phyloP scores from a whole-genome alignment of 2,113 vertebrate species.

The Larimichthys crocea region DNA sequence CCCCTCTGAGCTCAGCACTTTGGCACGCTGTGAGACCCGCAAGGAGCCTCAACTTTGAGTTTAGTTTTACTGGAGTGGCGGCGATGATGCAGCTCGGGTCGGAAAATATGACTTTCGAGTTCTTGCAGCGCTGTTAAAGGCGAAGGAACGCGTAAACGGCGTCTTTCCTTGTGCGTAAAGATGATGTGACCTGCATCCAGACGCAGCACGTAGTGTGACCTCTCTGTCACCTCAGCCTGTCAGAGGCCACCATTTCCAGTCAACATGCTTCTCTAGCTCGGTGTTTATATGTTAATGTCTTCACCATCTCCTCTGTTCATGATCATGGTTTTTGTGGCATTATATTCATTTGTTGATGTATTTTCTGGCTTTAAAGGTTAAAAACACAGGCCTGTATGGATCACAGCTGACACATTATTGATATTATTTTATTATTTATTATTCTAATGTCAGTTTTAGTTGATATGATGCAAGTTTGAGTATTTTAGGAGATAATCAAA shows the following conservation, averaged over 20 bases:
- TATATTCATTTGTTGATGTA: too few relatives aligned
- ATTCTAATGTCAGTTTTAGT: not conserved
- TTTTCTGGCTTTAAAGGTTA: not conserved
- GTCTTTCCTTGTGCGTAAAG: not conserved
- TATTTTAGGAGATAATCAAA: not conserved
- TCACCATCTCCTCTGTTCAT: not conserved
- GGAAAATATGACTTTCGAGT: slow-evolving; percentile 37
- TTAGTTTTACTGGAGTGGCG: not conserved
- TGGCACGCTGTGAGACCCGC: slow-evolving; percentile 54
- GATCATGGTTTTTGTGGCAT: not conserved
- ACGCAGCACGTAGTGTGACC: not conserved
- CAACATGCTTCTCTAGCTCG: not conserved
- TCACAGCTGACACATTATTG: not conserved
- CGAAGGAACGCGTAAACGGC: too few relatives aligned
- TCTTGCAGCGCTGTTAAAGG: not conserved
- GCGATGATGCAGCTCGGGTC: slow-evolving; percentile 2
- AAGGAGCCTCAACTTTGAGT: slow-evolving; percentile 33
- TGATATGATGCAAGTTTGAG: not conserved
- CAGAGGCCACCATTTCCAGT: not conserved
- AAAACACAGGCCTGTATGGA: not conserved
- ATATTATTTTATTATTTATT: not conserved
- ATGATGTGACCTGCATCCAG: not conserved
- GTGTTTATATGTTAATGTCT: not conserved
- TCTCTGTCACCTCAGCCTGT: slow-evolving; percentile 37
- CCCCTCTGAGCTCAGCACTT: slow-evolving; percentile 68